Conservation (phyloP, 2,113 vertebrate genomes). For the Smithornis capensis region DNA sequence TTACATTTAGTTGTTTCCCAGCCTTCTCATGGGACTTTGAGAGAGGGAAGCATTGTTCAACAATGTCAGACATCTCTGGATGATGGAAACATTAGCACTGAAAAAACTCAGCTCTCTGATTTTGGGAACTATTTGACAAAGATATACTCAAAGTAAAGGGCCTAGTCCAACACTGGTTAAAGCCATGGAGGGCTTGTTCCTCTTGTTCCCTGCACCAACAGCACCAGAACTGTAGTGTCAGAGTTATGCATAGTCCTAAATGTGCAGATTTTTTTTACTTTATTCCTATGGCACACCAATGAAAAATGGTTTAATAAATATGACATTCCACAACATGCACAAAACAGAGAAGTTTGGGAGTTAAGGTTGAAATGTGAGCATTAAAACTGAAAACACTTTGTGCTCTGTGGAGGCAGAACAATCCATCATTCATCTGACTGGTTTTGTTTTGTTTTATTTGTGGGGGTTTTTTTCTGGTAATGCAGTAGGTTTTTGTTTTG, state of each 20-base stretch:
- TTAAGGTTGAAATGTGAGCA: background rate
- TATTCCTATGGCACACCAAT: background rate
- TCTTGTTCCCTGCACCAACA: background rate
- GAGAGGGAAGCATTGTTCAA: background rate
- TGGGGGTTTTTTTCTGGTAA: rapidly evolving
- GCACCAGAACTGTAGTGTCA: background rate
- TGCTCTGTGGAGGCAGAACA: background rate
- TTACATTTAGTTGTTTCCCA: background rate
- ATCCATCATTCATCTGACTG: background rate
- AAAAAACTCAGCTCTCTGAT: background rate
- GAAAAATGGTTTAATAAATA: background rate
- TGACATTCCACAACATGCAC: background rate
- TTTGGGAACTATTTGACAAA: background rate
- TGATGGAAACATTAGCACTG: background rate
- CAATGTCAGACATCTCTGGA: background rate
- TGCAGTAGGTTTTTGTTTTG: background rate
- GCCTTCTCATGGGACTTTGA: rapidly evolving
- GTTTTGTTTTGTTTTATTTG: background rate
- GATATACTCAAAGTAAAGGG: background rate
- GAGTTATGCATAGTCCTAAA: background rate
- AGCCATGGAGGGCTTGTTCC: background rate
- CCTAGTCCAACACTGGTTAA: background rate
- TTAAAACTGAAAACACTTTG: background rate
- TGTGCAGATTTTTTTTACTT: background rate
- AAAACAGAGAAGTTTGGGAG: background rate